phyloP scores from a whole-genome alignment of 1,140 invertebrate species.

The Neuroterus valhalla region DNA sequence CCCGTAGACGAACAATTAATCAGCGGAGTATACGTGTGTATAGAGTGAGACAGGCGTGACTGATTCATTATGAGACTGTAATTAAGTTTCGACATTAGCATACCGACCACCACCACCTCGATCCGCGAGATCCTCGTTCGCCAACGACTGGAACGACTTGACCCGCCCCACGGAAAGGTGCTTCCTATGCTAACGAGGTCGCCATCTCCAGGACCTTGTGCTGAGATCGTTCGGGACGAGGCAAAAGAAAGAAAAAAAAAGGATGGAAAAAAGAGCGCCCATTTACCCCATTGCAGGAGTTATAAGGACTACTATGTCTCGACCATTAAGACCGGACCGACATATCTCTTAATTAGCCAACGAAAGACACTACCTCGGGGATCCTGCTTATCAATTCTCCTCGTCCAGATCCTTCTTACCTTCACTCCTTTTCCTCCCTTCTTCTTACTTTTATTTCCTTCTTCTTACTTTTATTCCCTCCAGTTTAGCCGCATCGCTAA shows the following conservation, averaged over 20 bases:
- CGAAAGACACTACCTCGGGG: conserved; percentile 45
- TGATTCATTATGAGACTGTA: conserved; percentile 69
- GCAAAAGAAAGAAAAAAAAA: conserved; percentile 6
- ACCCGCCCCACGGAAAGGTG: conserved; percentile 48
- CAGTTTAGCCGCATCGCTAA: no score
- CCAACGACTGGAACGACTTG: conserved; percentile 55
- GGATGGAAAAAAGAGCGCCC: conserved; percentile 4
- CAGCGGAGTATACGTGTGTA: conserved; percentile 55
- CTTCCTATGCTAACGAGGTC: conserved; percentile 66
- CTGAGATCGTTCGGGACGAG: conserved; percentile 32
- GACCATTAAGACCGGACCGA: conserved; percentile 42
- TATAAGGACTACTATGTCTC: conserved; percentile 36
- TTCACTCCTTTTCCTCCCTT: background rate
- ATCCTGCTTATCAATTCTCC: conserved; percentile 53
- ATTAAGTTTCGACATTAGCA: conserved; percentile 68
- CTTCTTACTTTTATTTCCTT: background rate
- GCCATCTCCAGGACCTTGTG: conserved; percentile 47
- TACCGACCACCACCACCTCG: conserved; percentile 54
- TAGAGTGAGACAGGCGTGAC: conserved; percentile 60
- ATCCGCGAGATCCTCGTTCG: conserved; percentile 32
- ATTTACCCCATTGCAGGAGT: conserved; percentile 32
- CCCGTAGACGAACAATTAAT: conserved; percentile 63
- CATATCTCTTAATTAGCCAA: conserved; percentile 58
- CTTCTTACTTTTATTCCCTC: background rate
- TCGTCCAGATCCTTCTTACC: background rate